These are phyloP conservation scores for Cenopis cana DNA, from an alignment of 2,888 invertebrate species.

Conservation along the genomic window DNA sequence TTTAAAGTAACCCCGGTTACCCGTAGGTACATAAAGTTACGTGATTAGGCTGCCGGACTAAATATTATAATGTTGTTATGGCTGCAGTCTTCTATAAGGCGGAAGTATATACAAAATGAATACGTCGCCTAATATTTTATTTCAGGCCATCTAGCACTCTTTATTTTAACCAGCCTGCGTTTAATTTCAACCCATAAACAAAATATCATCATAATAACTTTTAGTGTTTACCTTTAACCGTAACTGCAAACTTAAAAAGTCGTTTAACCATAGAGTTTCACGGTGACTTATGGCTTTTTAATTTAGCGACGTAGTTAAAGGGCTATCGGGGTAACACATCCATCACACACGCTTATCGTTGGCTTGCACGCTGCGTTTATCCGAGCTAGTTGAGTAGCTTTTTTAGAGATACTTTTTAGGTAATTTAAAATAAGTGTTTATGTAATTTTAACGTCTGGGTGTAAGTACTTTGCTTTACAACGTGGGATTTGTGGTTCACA, in stretches of 20 bases:
- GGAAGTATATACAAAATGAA: no score
- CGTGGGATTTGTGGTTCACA: no score
- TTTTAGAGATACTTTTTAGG: neutral
- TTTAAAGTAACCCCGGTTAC: no score
- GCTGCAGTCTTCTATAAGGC: no score
- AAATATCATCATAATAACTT: constrained; percentile 3
- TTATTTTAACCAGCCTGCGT: neutral
- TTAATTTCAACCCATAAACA: neutral
- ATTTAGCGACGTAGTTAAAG: neutral
- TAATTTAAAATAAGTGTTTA: neutral
- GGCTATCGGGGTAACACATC: neutral
- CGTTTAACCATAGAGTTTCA: neutral
- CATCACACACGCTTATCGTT: neutral
- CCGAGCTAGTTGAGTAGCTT: neutral
- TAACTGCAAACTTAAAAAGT: neutral
- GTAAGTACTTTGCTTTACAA: no score
- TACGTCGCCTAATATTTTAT: no score
- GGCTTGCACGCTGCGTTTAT: neutral
- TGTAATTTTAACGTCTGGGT: no score
- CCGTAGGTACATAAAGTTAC: no score
- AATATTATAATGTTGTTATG: no score
- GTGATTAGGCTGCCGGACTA: no score
- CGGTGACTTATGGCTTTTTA: neutral
- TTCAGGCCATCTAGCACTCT: no score
- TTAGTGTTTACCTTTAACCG: constrained; percentile 4